Percentiles rank a stretch among this genome's conserved stretches.
Evolutionary conservation across 2,888 invertebrate genomes (phyloP).

Genomic region (Scaptomyza reducta): DNA sequence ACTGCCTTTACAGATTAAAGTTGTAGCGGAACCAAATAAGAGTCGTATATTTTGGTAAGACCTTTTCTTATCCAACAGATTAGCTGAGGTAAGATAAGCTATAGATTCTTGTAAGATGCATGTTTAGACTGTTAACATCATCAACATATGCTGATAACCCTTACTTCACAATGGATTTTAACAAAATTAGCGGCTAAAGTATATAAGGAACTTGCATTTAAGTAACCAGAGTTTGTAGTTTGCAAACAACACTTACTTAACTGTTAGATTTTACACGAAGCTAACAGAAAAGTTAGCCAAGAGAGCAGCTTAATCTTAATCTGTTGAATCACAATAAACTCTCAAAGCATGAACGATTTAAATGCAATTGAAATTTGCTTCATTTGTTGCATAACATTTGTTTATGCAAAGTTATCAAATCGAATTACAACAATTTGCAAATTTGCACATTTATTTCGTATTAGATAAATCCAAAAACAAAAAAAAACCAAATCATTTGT

Average conservation of each 20-base stretch:
- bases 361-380: neutral
- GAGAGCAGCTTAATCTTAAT: neutral
- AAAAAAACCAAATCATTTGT: constrained; percentile 14
- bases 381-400: constrained; percentile 19
- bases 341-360: neutral
- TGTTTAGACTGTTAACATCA: no score
- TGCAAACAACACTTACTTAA: no score
- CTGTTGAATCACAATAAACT: neutral
- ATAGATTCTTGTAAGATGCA: neutral
- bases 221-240: neutral
- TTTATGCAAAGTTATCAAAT: constrained; percentile 5
- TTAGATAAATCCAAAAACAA: constrained; percentile 21
- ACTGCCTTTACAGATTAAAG: neutral
- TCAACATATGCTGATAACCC: no score
- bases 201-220: no score
- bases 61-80: neutral
- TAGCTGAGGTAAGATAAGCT: neutral
- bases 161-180: no score
- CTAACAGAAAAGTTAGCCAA: neutral
- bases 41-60: neutral
- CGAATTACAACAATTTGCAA: neutral
- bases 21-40: neutral
- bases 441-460: constrained; percentile 7
- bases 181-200: no score
- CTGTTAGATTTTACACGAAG: neutral